Evolutionary conservation across 2,888 invertebrate genomes (phyloP).

Genomic region (Eumerus sabulonum): DNA sequence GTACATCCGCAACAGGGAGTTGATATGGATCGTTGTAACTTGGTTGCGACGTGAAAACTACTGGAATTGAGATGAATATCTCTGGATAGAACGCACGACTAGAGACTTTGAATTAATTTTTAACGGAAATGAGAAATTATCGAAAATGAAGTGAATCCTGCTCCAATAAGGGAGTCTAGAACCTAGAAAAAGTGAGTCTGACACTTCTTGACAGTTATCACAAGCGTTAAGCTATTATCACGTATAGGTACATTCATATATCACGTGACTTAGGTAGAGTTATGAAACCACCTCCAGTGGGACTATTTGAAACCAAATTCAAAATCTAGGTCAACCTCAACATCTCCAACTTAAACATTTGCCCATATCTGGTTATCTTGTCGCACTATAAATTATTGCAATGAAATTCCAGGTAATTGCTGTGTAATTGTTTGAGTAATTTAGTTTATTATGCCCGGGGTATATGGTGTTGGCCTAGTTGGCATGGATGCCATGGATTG

Average conservation of each 20-base stretch:
- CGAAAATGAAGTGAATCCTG: no score
- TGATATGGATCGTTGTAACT: conserved; percentile 2
- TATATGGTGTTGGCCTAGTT: no score
- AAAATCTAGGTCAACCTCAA: conserved; percentile 35
- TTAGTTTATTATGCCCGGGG: conserved; percentile 39
- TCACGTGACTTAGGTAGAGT: not conserved
- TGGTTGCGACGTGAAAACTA: conserved; percentile 59
- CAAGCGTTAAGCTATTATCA: no score
- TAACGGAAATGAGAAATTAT: no score
- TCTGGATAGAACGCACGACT: conserved; percentile 7
- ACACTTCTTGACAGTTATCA: no score
- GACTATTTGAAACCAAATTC: conserved; percentile 51
- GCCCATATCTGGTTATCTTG: no score
- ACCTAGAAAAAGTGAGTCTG: no score
- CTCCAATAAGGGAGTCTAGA: no score
- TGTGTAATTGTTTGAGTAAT: conserved; percentile 63
- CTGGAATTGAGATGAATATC: conserved; percentile 60
- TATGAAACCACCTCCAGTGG: conserved; percentile 50
- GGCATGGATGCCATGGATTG: no score
- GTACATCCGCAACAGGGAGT: conserved; percentile 63
- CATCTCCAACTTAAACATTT: not conserved
- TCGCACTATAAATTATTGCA: conserved; percentile 42
- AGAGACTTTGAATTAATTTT: no score
- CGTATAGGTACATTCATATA: no score
- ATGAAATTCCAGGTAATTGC: conserved; percentile 58